Base-by-base conservation (phyloP, 2,797 vertebrate species). In the Channa striata region DNA sequence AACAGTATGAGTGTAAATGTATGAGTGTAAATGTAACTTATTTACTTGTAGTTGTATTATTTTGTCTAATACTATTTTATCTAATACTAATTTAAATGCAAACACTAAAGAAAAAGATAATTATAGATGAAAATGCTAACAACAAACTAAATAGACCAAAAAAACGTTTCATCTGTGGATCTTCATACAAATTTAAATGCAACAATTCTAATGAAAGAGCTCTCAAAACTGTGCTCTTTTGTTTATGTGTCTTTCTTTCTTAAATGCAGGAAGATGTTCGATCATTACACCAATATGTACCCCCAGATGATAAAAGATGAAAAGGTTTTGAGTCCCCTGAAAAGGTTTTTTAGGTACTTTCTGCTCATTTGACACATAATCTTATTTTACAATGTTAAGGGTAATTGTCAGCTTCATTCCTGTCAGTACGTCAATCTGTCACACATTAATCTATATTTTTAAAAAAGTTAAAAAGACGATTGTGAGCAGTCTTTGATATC, bases 261-360 rank as follows among this genome's bases (percentile, higher is more conserved):
- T 59, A 12, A 13, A 20, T 74, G 75, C 94, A 97, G 96, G 77
- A 95, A 94, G 58, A 97, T 96, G 92, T 89, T 89, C 75, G 93
- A 91, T 74, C 96, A 97, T 89, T 94, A 93, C 88, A 73, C 72
- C 83, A 98, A 97, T 88, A 94, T 97, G 91, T 97, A 95, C 71
- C 95, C 96, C 5, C 94, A 96, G 79, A 74, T 97, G 85, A 95
- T 97, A 81, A 95, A 92, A 78, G 92, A 92, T 74, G 79, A 88
- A 8, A 63, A 60, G 19, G 33, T 95, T 63, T 13, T 95, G 66
- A 85, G 82, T 33, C 93, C 93, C 80, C 88, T 97, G 72, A 90
- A 94, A 87, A 64, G 71, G 48, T 97, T 97, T 78, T 87, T 97
- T 83, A 82, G 67, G 96, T 96, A 94, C 40, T 90, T 40, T 49